These are phyloP conservation scores for Pristionchus mayeri DNA, from an alignment of 2,888 invertebrate genomes.

Conservation along the genomic window DNA sequence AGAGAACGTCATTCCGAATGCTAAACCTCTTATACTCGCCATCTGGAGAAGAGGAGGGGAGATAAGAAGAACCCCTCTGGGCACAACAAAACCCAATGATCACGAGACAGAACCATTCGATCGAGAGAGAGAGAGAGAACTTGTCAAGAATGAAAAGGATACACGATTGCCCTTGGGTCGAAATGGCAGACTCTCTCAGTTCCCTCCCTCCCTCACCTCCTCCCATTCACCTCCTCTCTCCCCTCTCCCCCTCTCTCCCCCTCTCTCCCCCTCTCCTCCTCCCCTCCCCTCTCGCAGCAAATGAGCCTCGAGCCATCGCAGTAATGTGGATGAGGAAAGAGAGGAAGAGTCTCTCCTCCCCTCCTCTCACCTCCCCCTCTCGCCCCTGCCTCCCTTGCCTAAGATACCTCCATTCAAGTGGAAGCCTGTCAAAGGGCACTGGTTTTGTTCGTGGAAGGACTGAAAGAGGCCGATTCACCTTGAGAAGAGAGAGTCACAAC, in stretches of 20 bases:
- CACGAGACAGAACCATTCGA: not conserved
- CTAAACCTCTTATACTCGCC: not conserved
- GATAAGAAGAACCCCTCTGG: not conserved
- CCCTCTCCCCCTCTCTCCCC: not conserved
- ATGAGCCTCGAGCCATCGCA: conserved; percentile 38
- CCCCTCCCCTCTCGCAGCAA: conserved; percentile 16
- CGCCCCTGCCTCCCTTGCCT: not conserved
- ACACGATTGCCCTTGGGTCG: conserved; percentile 35
- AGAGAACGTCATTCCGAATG: not conserved
- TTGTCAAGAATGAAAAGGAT: conserved; percentile 36
- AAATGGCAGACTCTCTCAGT: conserved; percentile 21
- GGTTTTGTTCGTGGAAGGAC: not conserved
- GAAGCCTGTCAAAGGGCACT: conserved; percentile 9
- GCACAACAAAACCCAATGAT: not conserved
- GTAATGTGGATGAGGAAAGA: conserved; percentile 30
- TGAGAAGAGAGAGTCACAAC: conserved; percentile 25
- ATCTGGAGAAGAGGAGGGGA: not conserved
- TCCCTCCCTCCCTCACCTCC: too few relatives aligned
- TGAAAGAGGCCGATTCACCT: not conserved
- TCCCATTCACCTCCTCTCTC: too few relatives aligned
- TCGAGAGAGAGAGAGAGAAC: conserved; percentile 17
- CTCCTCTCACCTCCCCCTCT: not conserved
- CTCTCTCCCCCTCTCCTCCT: not conserved
- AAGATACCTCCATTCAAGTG: conserved; percentile 26
- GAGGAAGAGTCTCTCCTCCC: not conserved